phyloP scores from a whole-genome alignment of 1,140 invertebrate genomes.

The Plectrocnemia conspersa region DNA sequence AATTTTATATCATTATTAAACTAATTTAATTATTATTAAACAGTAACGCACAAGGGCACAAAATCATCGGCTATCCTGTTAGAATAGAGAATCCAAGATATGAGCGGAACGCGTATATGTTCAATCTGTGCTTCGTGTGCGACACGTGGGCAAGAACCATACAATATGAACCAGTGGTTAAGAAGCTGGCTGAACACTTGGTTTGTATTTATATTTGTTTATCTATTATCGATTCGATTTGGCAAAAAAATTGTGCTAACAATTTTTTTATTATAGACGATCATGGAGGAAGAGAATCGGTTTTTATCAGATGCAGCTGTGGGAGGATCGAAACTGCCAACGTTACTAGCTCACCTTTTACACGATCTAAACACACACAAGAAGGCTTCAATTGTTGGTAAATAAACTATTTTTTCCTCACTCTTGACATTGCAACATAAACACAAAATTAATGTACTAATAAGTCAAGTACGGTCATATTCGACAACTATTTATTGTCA shows the following conservation, averaged over 20 bases:
- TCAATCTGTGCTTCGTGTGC: constrained; percentile 94
- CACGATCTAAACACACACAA: constrained; percentile 75
- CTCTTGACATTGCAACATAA: background rate
- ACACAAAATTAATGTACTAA: background rate
- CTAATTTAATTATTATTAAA: too few species aligned
- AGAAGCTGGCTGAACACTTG: constrained; percentile 88
- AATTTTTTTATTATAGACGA: constrained; percentile 53
- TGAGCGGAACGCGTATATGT: constrained; percentile 89
- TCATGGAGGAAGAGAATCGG: constrained; percentile 74
- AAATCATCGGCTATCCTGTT: constrained; percentile 91
- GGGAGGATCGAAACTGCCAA: constrained; percentile 60
- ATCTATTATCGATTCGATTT: background rate
- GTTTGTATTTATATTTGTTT: constrained; percentile 44
- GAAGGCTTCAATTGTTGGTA: constrained; percentile 71
- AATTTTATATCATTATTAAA: too few species aligned
- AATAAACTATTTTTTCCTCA: constrained; percentile 21
- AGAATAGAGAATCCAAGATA: constrained; percentile 86
- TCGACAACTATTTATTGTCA: too few species aligned
- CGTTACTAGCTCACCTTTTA: constrained; percentile 71
- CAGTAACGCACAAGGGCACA: constrained; percentile 75
- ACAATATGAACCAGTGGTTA: constrained; percentile 89
- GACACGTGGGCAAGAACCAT: constrained; percentile 81
- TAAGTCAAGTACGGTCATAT: constrained; percentile 9
- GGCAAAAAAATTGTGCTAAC: background rate
- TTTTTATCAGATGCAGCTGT: constrained; percentile 68